Base-by-base conservation (phyloP, 2,888 invertebrate genomes). In the Crepidodera aurea region DNA sequence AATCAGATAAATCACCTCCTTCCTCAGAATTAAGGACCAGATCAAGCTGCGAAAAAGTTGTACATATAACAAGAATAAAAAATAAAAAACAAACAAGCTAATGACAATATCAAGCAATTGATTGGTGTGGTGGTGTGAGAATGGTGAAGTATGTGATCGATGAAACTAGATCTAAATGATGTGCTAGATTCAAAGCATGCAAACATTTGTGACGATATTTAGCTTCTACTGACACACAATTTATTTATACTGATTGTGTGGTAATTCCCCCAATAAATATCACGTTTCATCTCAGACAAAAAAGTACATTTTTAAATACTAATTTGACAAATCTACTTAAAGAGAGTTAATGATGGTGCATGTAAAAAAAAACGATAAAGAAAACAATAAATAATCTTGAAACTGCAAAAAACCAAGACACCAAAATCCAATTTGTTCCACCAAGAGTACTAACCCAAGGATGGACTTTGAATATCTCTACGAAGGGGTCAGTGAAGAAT, bases 1-100 rank as follows among this genome's bases (percentile, higher is more conserved):
- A 99, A 85, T 94, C 95, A 76, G 94, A 92, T 77, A 94, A 88
- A 85, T 98, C 98, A 72, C 98, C 98, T 73, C 95, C 96, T 75
- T 89, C 89, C 80, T 93, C 92, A 78, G 93, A 93, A 84, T 97
- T 94, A 82, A 98, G 90, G 83, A 93, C 89, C 84, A 99, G 90
- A 87, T 98, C 96, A 86, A 99, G 88, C 92, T 95, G 88, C 83
- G 79, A 77, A 78, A 76, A 79, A 78, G 75, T 76, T 67, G 66
- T 63, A 71, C 76, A 77, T 78, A 73, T 77, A 77, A 75, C 71
- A 71, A 69, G 60, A 64, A 71, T 37, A 27, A 48, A 25, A 48
- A 2, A 15, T 12, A 25, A 5, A 12, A 22, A 16, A 15, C 2
- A 40, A 5, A 27, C 15, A 25, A 25, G 12, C n/a, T 48, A 51